These are phyloP conservation scores for Syncerus caffer DNA, from an alignment of 2,797 vertebrate genomes.

Conservation along the genomic window DNA sequence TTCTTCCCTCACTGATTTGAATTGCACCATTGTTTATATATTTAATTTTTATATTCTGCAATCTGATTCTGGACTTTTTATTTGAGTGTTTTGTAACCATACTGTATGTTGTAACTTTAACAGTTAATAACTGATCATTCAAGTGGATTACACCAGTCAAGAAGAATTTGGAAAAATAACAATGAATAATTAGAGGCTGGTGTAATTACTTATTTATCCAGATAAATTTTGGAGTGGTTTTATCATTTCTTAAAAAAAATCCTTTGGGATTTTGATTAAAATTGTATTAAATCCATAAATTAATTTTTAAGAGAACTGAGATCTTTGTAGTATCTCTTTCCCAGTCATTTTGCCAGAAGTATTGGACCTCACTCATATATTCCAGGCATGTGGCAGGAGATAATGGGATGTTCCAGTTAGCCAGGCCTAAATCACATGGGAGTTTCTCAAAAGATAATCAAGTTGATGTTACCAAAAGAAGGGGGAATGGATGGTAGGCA, in stretches of 20 bases:
- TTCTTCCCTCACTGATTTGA: neutral
- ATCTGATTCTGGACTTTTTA: constrained; percentile 1
- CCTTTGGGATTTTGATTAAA: constrained; percentile 2
- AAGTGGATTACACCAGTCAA: neutral
- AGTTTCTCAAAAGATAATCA: neutral
- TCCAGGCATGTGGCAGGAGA: neutral
- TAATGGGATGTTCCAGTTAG: neutral
- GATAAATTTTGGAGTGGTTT: neutral
- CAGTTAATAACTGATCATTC: constrained; percentile 14
- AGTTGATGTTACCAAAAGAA: neutral
- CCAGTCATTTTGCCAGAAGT: neutral
- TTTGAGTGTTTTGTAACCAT: constrained; percentile 14
- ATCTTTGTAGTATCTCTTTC: neutral
- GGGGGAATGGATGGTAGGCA: neutral
- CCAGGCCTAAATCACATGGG: neutral
- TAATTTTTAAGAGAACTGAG: neutral
- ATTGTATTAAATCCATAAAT: constrained; percentile 15
- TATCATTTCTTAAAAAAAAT: neutral
- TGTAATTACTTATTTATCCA: neutral
- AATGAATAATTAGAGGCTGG: neutral
- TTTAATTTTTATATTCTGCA: neutral
- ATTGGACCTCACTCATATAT: neutral
- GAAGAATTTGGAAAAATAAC: constrained; percentile 30
- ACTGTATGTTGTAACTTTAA: neutral
- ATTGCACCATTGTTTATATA: neutral